Base-by-base conservation (phyloP, 2,113 vertebrate genomes). In the Thinocorus orbignyianus region DNA sequence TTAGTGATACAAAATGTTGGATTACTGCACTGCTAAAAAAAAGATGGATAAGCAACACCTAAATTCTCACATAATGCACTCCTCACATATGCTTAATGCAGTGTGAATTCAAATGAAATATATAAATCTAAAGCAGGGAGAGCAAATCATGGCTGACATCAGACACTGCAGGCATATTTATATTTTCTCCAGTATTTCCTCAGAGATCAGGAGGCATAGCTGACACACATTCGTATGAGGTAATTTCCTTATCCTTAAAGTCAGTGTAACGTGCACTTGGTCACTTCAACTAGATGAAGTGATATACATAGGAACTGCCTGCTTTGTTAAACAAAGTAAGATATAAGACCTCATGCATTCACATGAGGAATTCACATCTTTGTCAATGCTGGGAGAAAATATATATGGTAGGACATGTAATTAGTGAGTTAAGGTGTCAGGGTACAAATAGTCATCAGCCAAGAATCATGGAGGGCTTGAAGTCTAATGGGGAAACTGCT, bases 61-160 rank as follows among this genome's bases (percentile, higher is more conserved):
- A 94, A 85, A 85, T 79, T 66, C 46, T 93, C 71, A 81, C 61
- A 46, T 79, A 85, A 95, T 95, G 70, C 60, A 37, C 65, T 95
- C 60, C 61, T 74, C 78, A 72, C 74, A 62, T 91, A 82, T 39
- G 33, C 81, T 85, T 87, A 94, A 94, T 88, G 60, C 62, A 93
- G 92, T 91, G 81, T 70, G 62, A 82, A 90, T 94, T 87, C 46
- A 94, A 82, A 90, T 83, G 58, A 92, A 92, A 96, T 88, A 73
- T 7, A 80, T 62, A 90, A 87, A 42, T 58, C 68, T 82, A 83
- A 93, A 95, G 23, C 46, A 70, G 41, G 33, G 73, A 92, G 9
- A 95, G n/a, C 25, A 87, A 66, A 74, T 71, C 70, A 76, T 41
- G 35, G 41, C 62, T 90, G 84, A 88, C 66, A 91, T 85, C 66